Evolutionary conservation across 1,140 invertebrate species (phyloP), one percentile per base, ranked within the genome.

Genomic region (Brachionus paranguensis): DNA sequence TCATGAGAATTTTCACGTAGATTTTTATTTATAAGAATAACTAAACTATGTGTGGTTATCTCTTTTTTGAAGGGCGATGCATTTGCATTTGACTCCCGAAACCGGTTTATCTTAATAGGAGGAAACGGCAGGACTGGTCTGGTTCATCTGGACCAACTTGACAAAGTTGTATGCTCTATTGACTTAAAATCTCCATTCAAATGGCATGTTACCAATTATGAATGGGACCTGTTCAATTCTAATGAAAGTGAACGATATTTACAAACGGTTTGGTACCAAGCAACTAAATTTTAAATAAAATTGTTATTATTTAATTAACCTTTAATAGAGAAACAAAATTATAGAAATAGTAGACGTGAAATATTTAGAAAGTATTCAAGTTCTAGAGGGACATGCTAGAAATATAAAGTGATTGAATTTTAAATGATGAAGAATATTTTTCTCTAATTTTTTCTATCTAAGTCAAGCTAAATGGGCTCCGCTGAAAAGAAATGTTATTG

Each of bases 391-490:
- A 50, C 72, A 76, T 50, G 72, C 72, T 14, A 76, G 20, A 33
- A 17, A 24, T 50, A 76, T 76, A 14, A 76, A 76, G 72, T 76
- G 12, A 76, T 12, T 53, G 3, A 47, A n/a, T 37, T 33, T 33
- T 70, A 24, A 3, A 37, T 50, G 29, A 2, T 24, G 20, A 74
- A 72, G 4, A 33, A 70, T 37, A 8, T 11, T 37, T 70, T 41
- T 70, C 8, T 33, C 33, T 11, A 37, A 17, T 37, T 64, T 68
- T 29, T 7, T 29, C 33, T 29, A 33, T 33, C 41, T 14, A 5
- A 76, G 72, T 76, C 43, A 76, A 76, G 72, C 45, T 6, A 76
- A 76, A 50, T 76, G 72, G 72, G 41, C 72, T 29, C 72, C 72
- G 2, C 11, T 76, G 12, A 76, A 50, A 47, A 33, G 20, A 11